A percentile compares a stretch with the other conserved stretches of the same genome.
Evolutionary conservation across 1,140 invertebrate genomes (phyloP).

Genomic region (Drosophila miranda): DNA sequence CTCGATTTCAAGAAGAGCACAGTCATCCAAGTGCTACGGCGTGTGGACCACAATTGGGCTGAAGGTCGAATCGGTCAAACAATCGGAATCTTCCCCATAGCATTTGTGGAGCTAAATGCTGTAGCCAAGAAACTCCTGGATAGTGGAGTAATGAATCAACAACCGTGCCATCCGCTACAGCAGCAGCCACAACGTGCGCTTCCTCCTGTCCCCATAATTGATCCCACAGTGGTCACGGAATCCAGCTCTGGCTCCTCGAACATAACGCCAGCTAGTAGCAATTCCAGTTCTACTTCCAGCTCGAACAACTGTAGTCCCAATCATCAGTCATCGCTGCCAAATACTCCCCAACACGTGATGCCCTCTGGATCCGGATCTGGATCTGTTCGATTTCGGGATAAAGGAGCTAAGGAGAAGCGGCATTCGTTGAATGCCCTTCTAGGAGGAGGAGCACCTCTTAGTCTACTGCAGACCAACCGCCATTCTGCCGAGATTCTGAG

Average conservation of each 20-base stretch:
- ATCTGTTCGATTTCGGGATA: slow-evolving; percentile 69
- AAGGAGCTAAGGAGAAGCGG: slow-evolving; percentile 73
- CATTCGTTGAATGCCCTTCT: slow-evolving; percentile 75
- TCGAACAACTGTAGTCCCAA: slow-evolving; percentile 84
- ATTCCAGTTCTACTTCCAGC: slow-evolving; percentile 85
- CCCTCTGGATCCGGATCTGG: slow-evolving; percentile 70
- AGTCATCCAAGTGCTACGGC: slow-evolving; percentile 93
- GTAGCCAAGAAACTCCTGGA: slow-evolving; percentile 89
- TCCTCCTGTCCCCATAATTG: slow-evolving; percentile 70
- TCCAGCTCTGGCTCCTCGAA: slow-evolving; percentile 82
- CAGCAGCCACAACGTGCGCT: slow-evolving; percentile 58
- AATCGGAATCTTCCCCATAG: slow-evolving; percentile 97
- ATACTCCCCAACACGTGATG: slow-evolving; percentile 83
- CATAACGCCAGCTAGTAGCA: slow-evolving; percentile 85
- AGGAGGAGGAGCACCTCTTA: slow-evolving; percentile 55
- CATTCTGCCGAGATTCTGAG: slow-evolving; percentile 90
- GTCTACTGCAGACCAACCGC: slow-evolving; percentile 83
- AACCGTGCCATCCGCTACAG: slow-evolving; percentile 32
- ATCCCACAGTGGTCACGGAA: slow-evolving; percentile 61
- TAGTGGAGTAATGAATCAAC: slow-evolving; percentile 21
- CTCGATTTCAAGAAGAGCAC: slow-evolving; percentile 96
- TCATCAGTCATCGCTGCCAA: slow-evolving; percentile 63
- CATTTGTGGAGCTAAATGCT: slow-evolving; percentile 95
- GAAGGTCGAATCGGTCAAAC: slow-evolving; percentile 93
- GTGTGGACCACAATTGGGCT: slow-evolving; percentile 97